These are phyloP conservation scores for Oreochromis niloticus DNA, from an alignment of 2,113 vertebrate genomes.

Conservation along the genomic window DNA sequence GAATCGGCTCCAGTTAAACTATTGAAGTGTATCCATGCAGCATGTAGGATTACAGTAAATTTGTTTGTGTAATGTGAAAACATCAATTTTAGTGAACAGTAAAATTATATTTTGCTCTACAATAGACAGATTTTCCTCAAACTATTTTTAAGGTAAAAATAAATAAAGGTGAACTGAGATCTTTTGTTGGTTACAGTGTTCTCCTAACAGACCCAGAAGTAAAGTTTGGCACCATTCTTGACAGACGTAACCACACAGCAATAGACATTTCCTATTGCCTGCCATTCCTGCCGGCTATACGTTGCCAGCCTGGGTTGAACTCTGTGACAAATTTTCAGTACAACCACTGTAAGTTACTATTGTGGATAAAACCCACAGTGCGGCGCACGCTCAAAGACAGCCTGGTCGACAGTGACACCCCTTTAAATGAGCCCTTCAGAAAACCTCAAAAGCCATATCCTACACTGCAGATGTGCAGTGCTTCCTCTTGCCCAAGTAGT, in stretches of 20 bases:
- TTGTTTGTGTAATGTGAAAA: neutral
- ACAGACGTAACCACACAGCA: constrained; percentile 27
- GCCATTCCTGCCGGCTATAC: constrained; percentile 14
- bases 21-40: neutral
- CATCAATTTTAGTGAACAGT: neutral
- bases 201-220: neutral
- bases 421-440: constrained; percentile 68
- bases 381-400: constrained; percentile 56
- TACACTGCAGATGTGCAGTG: constrained; percentile 57
- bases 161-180: neutral
- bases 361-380: constrained; percentile 54
- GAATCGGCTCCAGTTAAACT: neutral
- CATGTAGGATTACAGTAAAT: neutral
- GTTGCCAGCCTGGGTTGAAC: constrained; percentile 50
- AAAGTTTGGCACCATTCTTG: neutral
- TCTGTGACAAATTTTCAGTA: constrained; percentile 57
- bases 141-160: neutral
- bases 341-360: constrained; percentile 59
- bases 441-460: constrained; percentile 75
- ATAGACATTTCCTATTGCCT: constrained; percentile 19
- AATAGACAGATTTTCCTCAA: neutral
- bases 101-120: neutral
- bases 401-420: constrained; percentile 68
- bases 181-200: neutral
- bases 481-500: constrained; percentile 56